Evolutionary conservation across 2,888 invertebrate species (phyloP).

Genomic region (Mimumesa dahlbomi): DNA sequence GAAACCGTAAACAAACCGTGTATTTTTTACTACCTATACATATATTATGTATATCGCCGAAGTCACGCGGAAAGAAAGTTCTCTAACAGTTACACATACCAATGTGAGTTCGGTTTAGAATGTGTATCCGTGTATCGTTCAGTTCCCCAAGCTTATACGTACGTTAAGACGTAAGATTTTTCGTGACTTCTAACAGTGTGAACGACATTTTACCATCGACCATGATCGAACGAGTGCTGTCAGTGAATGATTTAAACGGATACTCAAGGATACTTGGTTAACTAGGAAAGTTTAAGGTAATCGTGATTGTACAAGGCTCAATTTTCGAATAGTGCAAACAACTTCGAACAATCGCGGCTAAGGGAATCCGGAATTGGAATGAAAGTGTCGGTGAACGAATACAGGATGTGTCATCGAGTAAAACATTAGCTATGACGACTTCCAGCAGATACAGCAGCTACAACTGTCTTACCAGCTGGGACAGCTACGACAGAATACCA

Average conservation of each 20-base stretch:
- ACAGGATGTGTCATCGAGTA: constrained; percentile 52
- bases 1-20: not conserved
- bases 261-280: too few relatives aligned
- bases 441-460: constrained; percentile 93
- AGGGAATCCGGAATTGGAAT: not conserved
- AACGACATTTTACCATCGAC: not conserved
- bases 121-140: not conserved
- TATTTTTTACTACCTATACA: constrained; percentile 39
- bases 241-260: too few relatives aligned
- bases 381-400: constrained; percentile 19
- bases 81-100: too few relatives aligned
- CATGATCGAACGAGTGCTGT: too few relatives aligned
- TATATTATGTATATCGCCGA: constrained; percentile 10
- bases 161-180: not conserved
- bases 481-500: constrained; percentile 94
- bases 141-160: not conserved
- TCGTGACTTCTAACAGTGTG: not conserved
- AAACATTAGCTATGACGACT: constrained; percentile 82
- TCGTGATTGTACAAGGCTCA: too few relatives aligned
- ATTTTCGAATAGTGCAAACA: not conserved
- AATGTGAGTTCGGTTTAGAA: too few relatives aligned
- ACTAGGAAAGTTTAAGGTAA: too few relatives aligned
- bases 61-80: not conserved
- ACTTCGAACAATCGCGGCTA: not conserved
- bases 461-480: constrained; percentile 94